Conservation (phyloP, 2,113 vertebrate genomes). For the Nycticebus coucang region DNA sequence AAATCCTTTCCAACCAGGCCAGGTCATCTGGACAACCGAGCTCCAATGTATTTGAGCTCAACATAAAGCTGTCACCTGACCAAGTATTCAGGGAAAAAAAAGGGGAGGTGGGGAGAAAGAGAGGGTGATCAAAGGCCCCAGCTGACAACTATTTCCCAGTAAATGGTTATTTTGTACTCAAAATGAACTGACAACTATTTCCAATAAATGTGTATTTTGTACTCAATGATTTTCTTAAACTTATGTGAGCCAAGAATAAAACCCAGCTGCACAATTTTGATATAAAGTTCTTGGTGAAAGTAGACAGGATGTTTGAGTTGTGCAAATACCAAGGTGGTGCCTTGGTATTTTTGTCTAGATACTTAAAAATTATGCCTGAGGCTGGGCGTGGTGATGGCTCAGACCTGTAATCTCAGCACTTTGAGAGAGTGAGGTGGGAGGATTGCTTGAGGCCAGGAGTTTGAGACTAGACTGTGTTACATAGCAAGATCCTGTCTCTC, state of each 20-base stretch:
- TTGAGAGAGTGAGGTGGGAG: too few species aligned
- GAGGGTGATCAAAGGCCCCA: background rate
- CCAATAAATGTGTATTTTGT: background rate
- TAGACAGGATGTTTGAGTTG: background rate
- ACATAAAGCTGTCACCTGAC: background rate
- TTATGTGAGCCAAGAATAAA: background rate
- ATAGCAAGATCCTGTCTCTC: too few species aligned
- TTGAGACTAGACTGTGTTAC: too few species aligned
- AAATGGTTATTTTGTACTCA: background rate
- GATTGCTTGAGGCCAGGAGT: too few species aligned
- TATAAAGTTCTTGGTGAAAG: background rate
- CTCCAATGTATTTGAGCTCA: background rate
- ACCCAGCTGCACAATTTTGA: background rate
- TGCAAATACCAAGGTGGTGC: background rate
- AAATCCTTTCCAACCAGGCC: background rate
- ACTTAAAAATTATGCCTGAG: background rate
- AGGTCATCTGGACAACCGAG: background rate
- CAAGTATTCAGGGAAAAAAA: background rate
- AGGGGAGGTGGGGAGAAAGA: background rate
- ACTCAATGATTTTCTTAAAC: background rate
- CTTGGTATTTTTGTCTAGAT: slow-evolving; percentile 18
- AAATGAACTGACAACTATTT: background rate
- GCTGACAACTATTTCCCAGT: background rate
- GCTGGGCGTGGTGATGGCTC: too few species aligned
- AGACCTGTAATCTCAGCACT: too few species aligned